Percentiles rank a stretch among this genome's conserved stretches.
Evolutionary conservation across 2,888 invertebrate genomes (phyloP).

Genomic region (Lithosia quadra): DNA sequence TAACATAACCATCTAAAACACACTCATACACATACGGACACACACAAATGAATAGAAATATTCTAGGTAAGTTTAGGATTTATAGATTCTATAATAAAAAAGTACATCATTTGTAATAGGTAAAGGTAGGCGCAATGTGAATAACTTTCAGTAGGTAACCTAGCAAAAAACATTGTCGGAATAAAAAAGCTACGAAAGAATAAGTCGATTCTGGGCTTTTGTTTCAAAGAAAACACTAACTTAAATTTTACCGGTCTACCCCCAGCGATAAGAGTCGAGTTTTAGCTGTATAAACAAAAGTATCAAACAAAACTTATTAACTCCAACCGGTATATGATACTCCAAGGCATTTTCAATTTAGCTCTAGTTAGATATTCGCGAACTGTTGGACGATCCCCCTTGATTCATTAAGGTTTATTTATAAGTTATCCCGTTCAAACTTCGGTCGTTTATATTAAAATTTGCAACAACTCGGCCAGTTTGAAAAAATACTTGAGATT

Average conservation of each 20-base stretch:
- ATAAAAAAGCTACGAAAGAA: background rate
- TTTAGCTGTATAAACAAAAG: conserved; percentile 6
- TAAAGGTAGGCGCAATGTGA: background rate
- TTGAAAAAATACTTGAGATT: conserved; percentile 55
- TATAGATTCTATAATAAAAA: no score
- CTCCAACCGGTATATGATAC: conserved; percentile 28
- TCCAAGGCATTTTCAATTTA: conserved; percentile 59
- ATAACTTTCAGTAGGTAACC: no score
- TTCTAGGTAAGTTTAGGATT: no score
- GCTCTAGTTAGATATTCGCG: conserved; percentile 49
- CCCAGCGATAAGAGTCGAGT: background rate
- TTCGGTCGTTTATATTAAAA: conserved; percentile 71
- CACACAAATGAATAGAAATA: no score
- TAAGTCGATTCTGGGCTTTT: background rate
- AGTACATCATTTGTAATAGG: no score
- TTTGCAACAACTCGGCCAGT: conserved; percentile 58
- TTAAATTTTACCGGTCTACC: background rate
- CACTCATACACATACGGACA: no score
- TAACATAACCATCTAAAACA: no score
- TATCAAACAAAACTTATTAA: conserved; percentile 30
- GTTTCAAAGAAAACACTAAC: conserved; percentile 2
- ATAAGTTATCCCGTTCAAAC: conserved; percentile 63
- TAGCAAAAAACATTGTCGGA: background rate
- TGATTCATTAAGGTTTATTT: conserved; percentile 72
- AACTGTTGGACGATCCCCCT: conserved; percentile 57